These are phyloP conservation scores for Ascaphus truei DNA, from an alignment of 2,113 vertebrate species.

Conservation along the genomic window DNA sequence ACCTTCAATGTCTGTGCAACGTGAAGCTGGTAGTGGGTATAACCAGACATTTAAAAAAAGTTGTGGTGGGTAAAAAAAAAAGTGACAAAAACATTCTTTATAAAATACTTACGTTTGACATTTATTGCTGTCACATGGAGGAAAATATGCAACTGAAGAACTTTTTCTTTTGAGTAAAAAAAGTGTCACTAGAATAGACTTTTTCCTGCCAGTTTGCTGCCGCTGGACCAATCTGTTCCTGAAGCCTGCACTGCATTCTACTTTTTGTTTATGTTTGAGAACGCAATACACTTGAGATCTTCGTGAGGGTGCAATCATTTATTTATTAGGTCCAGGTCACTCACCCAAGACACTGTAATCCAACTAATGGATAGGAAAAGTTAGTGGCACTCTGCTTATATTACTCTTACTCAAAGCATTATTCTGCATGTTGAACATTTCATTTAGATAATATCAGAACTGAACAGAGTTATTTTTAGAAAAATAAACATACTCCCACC, in stretches of 20 bases:
- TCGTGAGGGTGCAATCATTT: constrained; percentile 32
- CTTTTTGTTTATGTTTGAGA: not conserved
- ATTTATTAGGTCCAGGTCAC: constrained; percentile 39
- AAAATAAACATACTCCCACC: not conserved
- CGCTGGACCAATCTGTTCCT: not conserved
- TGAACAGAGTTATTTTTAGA: not conserved
- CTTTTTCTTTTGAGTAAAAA: not conserved
- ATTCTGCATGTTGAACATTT: not conserved
- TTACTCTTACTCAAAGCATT: not conserved
- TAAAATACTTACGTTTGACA: no score
- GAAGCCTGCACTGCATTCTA: not conserved
- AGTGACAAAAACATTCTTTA: no score
- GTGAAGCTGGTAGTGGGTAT: no score
- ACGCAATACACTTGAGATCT: constrained; percentile 21
- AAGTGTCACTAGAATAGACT: not conserved
- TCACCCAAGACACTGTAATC: constrained; percentile 36
- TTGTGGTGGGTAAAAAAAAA: no score
- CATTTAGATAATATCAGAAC: not conserved
- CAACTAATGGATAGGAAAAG: constrained; percentile 35
- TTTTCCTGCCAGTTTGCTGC: not conserved
- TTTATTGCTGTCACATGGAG: no score
- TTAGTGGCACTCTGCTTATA: not conserved
- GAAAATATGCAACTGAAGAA: no score
- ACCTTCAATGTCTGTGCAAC: no score
- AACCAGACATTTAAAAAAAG: no score